phyloP scores from a whole-genome alignment of 1,140 invertebrate genomes.

The Drosophila ironensis region DNA sequence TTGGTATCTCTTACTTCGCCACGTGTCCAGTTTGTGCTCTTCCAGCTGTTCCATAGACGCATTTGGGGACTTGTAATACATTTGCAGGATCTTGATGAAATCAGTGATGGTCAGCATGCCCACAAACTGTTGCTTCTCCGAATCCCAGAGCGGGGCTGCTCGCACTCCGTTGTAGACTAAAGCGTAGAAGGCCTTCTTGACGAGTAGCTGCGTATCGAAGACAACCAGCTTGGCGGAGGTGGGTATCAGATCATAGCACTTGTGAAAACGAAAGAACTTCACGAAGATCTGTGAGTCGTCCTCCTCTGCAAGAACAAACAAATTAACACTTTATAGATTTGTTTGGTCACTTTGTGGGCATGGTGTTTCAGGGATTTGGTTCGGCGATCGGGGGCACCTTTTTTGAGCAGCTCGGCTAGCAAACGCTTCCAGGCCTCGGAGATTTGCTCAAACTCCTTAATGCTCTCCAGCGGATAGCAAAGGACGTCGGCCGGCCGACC shows the following conservation, averaged over 20 bases:
- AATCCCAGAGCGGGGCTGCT: conserved; percentile 99
- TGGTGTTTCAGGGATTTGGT: neutral
- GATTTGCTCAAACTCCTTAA: conserved; percentile 92
- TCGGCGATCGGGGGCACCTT: conserved; percentile 84
- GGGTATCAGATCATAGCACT: conserved; percentile 99
- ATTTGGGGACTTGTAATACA: conserved; percentile 97
- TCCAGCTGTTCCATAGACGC: conserved; percentile 98
- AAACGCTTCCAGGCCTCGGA: conserved; percentile 88
- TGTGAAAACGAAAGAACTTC: conserved; percentile 99
- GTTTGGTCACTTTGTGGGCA: neutral
- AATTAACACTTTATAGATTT: neutral
- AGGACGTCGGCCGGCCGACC: conserved; percentile 58
- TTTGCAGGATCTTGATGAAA: conserved; percentile 99
- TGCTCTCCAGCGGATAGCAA: conserved; percentile 89
- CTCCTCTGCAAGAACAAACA: conserved; percentile 90
- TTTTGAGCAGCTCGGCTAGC: conserved; percentile 87
- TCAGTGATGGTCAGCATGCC: conserved; percentile 99
- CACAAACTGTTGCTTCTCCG: conserved; percentile 93
- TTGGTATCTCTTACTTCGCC: conserved; percentile 88
- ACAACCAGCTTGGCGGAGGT: conserved; percentile 99
- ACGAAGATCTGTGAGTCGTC: conserved; percentile 98
- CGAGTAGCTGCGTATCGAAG: conserved; percentile 99
- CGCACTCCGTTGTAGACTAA: conserved; percentile 99
- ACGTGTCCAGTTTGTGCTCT: conserved; percentile 97
- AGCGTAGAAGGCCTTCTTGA: conserved; percentile 99